Conservation (phyloP, 2,797 vertebrate species). For the Macropus fuliginosus region DNA sequence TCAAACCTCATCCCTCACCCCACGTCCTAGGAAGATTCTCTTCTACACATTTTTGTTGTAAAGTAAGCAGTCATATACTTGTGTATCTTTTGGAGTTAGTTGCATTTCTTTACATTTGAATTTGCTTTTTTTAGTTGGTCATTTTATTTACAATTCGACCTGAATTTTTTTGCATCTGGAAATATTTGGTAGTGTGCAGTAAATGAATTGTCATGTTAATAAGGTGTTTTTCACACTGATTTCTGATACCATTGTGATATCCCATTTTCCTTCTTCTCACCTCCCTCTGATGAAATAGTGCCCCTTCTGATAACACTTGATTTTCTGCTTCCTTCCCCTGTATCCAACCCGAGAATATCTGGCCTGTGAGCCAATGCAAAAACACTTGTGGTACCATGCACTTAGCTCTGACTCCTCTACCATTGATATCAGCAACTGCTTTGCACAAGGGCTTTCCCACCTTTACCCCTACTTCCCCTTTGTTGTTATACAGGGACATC, state of each 20-base stretch:
- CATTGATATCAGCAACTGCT: slow-evolving; percentile 36
- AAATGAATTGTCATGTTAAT: slow-evolving; percentile 60
- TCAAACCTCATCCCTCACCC: not conserved
- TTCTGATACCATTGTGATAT: slow-evolving; percentile 58
- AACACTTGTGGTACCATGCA: slow-evolving; percentile 70
- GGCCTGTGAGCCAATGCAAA: slow-evolving; percentile 49
- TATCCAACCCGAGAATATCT: slow-evolving; percentile 64
- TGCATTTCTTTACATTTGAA: slow-evolving; percentile 34
- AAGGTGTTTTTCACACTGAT: slow-evolving; percentile 61
- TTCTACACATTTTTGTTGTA: not conserved
- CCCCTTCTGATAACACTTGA: slow-evolving; percentile 73
- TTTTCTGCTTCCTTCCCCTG: slow-evolving; percentile 68
- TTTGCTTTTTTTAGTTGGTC: slow-evolving; percentile 16
- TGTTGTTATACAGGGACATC: slow-evolving; percentile 91
- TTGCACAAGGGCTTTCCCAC: slow-evolving; percentile 48
- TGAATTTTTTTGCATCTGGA: slow-evolving; percentile 53
- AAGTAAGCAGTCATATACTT: not conserved
- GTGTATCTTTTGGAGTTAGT: not conserved
- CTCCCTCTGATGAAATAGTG: slow-evolving; percentile 69
- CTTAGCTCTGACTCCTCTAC: slow-evolving; percentile 58
- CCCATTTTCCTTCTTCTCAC: not conserved
- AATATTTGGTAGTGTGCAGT: slow-evolving; percentile 47
- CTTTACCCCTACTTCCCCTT: slow-evolving; percentile 55
- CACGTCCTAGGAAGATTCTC: not conserved
- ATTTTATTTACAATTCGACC: slow-evolving; percentile 19